A percentile compares a stretch with the other conserved stretches of the same genome.
Conservation (phyloP, 2,888 invertebrate genomes). For the Papilio demoleus region DNA sequence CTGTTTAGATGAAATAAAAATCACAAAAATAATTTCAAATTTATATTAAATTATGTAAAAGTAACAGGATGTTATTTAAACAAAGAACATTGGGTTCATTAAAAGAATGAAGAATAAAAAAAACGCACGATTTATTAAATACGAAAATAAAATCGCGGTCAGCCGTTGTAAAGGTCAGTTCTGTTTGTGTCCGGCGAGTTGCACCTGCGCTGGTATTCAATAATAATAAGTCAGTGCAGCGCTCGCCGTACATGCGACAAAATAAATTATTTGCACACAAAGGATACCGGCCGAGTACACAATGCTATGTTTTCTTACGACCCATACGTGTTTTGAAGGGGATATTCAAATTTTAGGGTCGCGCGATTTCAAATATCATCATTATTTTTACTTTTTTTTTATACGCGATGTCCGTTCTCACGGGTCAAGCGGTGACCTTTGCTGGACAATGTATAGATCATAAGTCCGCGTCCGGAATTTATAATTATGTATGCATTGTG, state of each 20-base stretch:
- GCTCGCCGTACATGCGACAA: conserved; percentile 62
- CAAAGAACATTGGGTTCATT: conserved; percentile 30
- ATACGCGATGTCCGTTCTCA: conserved; percentile 70
- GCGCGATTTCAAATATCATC: conserved; percentile 66
- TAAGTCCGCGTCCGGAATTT: conserved; percentile 71
- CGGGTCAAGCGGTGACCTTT: conserved; percentile 81
- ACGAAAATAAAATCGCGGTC: conserved; percentile 30
- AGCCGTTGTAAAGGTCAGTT: conserved; percentile 71
- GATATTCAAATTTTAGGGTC: conserved; percentile 82
- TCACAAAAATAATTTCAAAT: too few species aligned
- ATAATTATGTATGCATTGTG: conserved; percentile 79
- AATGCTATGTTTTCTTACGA: conserved; percentile 75
- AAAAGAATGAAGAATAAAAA: conserved; percentile 9
- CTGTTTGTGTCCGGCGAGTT: conserved; percentile 60
- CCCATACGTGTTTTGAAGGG: conserved; percentile 55
- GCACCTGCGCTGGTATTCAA: conserved; percentile 74
- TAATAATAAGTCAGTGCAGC: conserved; percentile 72
- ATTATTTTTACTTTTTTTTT: conserved; percentile 57
- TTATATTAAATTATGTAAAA: too few species aligned
- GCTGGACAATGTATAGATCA: conserved; percentile 70
- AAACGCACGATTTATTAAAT: conserved; percentile 16
- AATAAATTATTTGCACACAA: conserved; percentile 74
- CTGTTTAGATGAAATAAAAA: background rate
- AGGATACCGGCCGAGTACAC: conserved; percentile 56
- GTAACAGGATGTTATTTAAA: conserved; percentile 14